These are phyloP conservation scores for Stichopus horrens DNA, from an alignment of 53 echinoderm and acorn worm genomes.

Conservation along the genomic window DNA sequence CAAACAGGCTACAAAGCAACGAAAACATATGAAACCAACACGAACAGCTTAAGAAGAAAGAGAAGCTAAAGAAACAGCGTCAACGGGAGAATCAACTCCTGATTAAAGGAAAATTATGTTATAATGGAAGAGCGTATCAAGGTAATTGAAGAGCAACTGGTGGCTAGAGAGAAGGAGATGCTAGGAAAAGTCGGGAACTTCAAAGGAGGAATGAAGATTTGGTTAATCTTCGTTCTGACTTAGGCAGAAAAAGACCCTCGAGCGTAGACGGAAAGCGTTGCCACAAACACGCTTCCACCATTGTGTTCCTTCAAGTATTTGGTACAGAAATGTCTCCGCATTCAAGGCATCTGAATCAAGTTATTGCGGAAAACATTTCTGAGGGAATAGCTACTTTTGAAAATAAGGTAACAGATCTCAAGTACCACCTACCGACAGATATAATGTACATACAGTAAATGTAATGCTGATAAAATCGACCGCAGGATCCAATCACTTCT, in stretches of 20 bases:
- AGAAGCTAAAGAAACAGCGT: not conserved
- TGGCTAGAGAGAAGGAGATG: not conserved
- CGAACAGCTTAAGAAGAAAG: not conserved
- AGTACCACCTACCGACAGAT: too few relatives aligned
- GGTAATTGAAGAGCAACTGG: not conserved
- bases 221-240: not conserved
- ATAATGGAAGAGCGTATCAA: not conserved
- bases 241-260: not conserved
- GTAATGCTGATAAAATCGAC: too few relatives aligned
- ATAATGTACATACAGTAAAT: too few relatives aligned
- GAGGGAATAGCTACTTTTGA: too few relatives aligned
- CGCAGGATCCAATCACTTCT: too few relatives aligned
- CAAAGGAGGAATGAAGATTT: not conserved
- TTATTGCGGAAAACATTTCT: not conserved
- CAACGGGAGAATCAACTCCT: not conserved
- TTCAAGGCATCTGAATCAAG: not conserved
- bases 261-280: conserved; percentile 1
- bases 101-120: not conserved
- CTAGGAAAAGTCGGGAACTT: not conserved
- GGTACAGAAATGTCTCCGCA: not conserved
- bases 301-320: not conserved
- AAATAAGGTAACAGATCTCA: too few relatives aligned
- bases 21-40: not conserved
- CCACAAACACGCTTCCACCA: not conserved
- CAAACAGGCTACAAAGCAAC: not conserved